A percentile compares a stretch with the other conserved stretches of the same genome.
Evolutionary conservation across 2,113 vertebrate genomes (phyloP).

Genomic region (Eleginops maclovinus): DNA sequence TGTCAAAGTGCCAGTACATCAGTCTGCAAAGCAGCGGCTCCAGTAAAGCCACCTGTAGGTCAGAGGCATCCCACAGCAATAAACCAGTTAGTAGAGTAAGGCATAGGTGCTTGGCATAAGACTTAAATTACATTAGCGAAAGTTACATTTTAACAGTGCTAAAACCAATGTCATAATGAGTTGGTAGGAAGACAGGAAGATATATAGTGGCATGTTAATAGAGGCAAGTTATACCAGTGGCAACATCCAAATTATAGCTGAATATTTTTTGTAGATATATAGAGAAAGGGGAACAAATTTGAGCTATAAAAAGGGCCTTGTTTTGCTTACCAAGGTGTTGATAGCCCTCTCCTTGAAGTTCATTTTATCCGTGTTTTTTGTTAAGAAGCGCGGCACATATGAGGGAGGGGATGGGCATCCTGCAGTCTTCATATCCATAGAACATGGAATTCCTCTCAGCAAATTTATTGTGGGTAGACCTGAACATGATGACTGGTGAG

Average conservation of each 20-base stretch:
- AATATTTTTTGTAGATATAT: neutral
- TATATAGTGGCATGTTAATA: neutral
- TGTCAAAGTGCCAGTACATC: conserved; percentile 74
- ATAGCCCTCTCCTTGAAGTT: conserved; percentile 82
- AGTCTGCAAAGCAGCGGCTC: conserved; percentile 79
- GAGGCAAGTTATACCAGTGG: neutral
- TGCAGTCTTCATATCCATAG: conserved; percentile 70
- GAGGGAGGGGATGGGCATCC: conserved; percentile 82
- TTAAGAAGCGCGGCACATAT: conserved; percentile 84
- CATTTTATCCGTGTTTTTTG: conserved; percentile 85
- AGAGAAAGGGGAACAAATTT: too few relatives aligned
- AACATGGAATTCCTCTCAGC: conserved; percentile 76
- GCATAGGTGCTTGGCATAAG: too few relatives aligned
- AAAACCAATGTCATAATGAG: too few relatives aligned
- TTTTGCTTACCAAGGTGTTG: conserved; percentile 79
- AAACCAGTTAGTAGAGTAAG: neutral
- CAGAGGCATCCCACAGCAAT: conserved; percentile 3
- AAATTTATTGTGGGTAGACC: conserved; percentile 75
- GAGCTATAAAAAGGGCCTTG: too few relatives aligned
- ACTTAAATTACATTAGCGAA: too few relatives aligned
- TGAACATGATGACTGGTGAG: conserved; percentile 36
- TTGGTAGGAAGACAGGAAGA: neutral
- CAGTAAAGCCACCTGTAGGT: conserved; percentile 66
- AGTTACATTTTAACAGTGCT: neutral
- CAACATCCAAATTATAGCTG: neutral